Conservation (phyloP, 2,888 invertebrate genomes). For the Salpingus planirostris region DNA sequence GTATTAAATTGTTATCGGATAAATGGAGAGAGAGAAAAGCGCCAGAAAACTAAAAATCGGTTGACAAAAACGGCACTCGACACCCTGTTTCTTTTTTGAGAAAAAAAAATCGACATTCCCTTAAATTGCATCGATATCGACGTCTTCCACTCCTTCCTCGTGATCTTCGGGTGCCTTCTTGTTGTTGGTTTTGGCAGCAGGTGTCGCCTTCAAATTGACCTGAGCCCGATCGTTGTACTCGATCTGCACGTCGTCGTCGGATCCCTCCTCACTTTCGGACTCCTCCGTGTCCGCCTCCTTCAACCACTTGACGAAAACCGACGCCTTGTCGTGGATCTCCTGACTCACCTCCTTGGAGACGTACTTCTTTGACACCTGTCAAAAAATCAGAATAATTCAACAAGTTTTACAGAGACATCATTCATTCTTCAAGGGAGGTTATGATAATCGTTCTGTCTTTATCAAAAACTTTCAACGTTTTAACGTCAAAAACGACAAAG, state of each 20-base stretch:
- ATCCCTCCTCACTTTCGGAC: constrained; percentile 65
- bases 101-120: constrained; percentile 4
- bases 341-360: constrained; percentile 83
- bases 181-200: constrained; percentile 36
- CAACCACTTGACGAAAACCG: constrained; percentile 94
- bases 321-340: constrained; percentile 86
- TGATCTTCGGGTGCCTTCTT: constrained; percentile 45
- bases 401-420: too few species aligned
- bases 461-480: too few species aligned
- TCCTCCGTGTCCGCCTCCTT: constrained; percentile 94
- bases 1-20: too few species aligned
- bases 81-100: too few species aligned
- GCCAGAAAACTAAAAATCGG: constrained; percentile 1
- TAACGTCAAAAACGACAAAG: too few species aligned
- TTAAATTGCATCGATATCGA: constrained; percentile 91
- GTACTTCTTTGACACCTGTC: constrained; percentile 71
- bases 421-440: too few species aligned
- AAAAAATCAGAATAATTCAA: neutral
- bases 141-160: constrained; percentile 72
- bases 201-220: constrained; percentile 54
- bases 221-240: constrained; percentile 85
- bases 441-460: too few species aligned
- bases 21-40: constrained; percentile 2
- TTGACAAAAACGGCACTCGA: constrained; percentile 8
- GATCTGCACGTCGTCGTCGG: constrained; percentile 63